Percentiles rank a stretch among this genome's conserved stretches.
phyloP scores from a whole-genome alignment of 2,113 vertebrate genomes.

The Cichladusa arquata region DNA sequence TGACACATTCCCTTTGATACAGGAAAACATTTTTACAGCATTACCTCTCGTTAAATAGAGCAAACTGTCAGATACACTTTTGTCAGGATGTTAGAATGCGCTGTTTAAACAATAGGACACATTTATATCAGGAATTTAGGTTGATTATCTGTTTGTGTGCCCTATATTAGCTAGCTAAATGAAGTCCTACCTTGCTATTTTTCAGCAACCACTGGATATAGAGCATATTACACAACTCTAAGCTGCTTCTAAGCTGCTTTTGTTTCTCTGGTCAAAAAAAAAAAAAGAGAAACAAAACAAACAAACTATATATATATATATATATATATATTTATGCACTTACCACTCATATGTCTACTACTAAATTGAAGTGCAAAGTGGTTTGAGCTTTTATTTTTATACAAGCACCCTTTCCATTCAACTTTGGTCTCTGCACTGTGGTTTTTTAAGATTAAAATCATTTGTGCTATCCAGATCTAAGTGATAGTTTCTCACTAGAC shows the following conservation, averaged over 20 bases:
- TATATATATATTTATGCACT: no score
- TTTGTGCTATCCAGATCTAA: neutral
- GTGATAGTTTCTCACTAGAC: neutral
- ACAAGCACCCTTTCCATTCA: neutral
- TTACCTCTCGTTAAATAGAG: slow-evolving; percentile 57
- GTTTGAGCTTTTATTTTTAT: neutral
- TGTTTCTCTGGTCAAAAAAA: neutral
- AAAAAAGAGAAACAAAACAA: no score
- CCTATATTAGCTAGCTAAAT: neutral
- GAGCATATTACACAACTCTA: neutral
- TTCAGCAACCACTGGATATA: neutral
- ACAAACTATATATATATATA: neutral
- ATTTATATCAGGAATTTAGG: neutral
- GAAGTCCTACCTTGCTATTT: neutral
- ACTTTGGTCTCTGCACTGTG: neutral
- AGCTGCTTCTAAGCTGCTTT: neutral
- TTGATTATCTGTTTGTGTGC: neutral
- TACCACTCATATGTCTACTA: neutral
- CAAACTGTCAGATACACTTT: slow-evolving; percentile 55
- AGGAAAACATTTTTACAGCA: slow-evolving; percentile 57
- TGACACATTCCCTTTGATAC: slow-evolving; percentile 56
- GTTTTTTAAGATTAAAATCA: neutral
- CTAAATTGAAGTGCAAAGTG: neutral
- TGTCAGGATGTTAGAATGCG: neutral
- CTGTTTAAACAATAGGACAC: slow-evolving; percentile 5